Base-by-base conservation (phyloP, 2,888 invertebrate species). In the Germaria angustata region DNA sequence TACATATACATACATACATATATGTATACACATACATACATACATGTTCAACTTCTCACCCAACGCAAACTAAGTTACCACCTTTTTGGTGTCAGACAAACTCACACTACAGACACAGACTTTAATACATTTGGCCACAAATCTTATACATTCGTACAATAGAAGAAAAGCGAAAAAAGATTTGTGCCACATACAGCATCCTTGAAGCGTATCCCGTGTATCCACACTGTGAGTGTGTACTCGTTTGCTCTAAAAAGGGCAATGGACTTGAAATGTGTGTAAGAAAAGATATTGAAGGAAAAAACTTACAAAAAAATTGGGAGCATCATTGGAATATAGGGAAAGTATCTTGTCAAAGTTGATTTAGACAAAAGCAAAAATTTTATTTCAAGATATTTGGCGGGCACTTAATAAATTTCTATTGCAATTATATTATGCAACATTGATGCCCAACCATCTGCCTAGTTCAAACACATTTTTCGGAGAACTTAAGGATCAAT, bases 131-230 rank as follows among this genome's bases (percentile, higher is more conserved):
- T 69, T 51, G 51, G 61, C 68, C 63, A 75, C 75, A 80, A 80
- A 80, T 68, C 46, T 15, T 57, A 36, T 66, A 72, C 61, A 44
- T 53, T 61, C 55, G 53, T 34, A 53, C 68, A 41, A 76, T 20
- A 61, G 63, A 36, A 61, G 46, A 49, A 73, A 61, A 80, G 49
- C 39, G 69, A 75, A 73, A 61, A n/a, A 75, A 75, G 57, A 82
- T 75, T 61, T 82, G 75, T 82, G 75, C 75, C 78, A 82, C 41
- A 79, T 76, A 76, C 75, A 71, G 69, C 65, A 82, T 79, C 82
- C 78, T 82, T 81, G 72, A 63, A 75, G 69, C 51, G 53, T 79
- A 79, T 72, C 66, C 79, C 66, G 41, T 44, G 49, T 53, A 57
- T 55, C 13, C 20, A 61, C 20, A 13, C 11, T 36, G 22, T 51